Conservation (phyloP, 2,797 vertebrate species). For the Peromyscus attwateri region DNA sequence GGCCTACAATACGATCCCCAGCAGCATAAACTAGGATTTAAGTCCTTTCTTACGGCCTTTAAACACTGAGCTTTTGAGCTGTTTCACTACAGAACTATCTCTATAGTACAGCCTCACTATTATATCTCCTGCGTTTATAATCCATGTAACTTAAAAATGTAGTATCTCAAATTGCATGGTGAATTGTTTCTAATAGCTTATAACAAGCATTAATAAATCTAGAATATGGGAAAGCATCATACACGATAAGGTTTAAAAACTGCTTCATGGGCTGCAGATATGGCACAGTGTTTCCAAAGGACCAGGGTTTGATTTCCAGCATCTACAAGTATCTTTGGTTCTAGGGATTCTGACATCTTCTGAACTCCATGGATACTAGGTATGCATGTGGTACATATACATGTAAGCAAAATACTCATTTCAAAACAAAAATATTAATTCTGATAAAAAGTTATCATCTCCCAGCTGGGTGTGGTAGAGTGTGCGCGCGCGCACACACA, state of each 20-base stretch:
- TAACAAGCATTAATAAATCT: slow-evolving; percentile 23
- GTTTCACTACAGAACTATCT: neutral
- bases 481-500: too few relatives aligned
- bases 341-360: neutral
- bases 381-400: neutral
- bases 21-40: neutral
- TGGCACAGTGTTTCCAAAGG: neutral
- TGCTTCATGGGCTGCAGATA: neutral
- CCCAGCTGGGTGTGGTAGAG: neutral
- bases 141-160: neutral
- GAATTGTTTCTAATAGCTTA: neutral
- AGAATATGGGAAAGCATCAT: neutral
- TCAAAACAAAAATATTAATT: slow-evolving; percentile 1
- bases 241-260: neutral
- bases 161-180: neutral
- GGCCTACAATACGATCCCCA: neutral
- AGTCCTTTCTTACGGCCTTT: neutral
- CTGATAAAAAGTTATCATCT: neutral
- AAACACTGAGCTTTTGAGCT: neutral
- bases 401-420: neutral
- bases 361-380: neutral
- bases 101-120: neutral
- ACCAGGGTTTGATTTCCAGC: neutral
- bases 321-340: neutral
- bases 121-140: neutral